Evolutionary conservation across 2,888 invertebrate genomes (phyloP), one percentile per base, ranked within the genome.

Genomic region (Parelbella ahira): DNA sequence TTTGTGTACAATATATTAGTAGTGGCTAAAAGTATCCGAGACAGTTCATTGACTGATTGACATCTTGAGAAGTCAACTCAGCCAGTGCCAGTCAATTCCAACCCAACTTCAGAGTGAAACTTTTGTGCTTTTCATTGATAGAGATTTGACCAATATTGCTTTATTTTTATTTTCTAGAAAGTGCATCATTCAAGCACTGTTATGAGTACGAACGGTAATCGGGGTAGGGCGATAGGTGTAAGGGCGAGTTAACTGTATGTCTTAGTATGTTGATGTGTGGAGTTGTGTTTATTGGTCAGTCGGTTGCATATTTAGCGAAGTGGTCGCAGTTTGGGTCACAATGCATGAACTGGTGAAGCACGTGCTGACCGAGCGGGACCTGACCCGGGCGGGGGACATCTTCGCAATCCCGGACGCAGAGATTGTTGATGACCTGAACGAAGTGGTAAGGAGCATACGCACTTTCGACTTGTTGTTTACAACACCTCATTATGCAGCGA

Each of bases 341-440:
- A 97, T 97, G 96, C 96, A 97, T 86, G 95, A 95, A 79, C 89
- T 97, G 67, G 93, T 97, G 71, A 93, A 94, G 68, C 94, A 95
- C 88, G 96, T 97, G 53, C 89, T 97, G 53, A 94, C 93, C 64
- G 94, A 95, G 75, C 92, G 95, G 72, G 97, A 97, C 83, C 89
- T 97, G 47, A 96, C 97, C 36, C 88, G 93, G 72, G 97, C 97
- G 59, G 97, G 97, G 13, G 97, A 97, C 78, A 90, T 97, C 51
- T 97, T 97, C 80, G 93, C 94, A 5, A 91, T 97, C 48, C 91
- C 94, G 28, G 96, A 98, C 86, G 90, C 92, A 45, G 93, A 94
- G 53, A 96, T 98, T 56, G 94, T 95, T 12, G 91, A 93, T 73
- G 95, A 95, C 76, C 88, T 95, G 58, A 93, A 93, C 37, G 93